Conservation (phyloP, 2,888 invertebrate species). For the Neoaliturus tenellus region DNA sequence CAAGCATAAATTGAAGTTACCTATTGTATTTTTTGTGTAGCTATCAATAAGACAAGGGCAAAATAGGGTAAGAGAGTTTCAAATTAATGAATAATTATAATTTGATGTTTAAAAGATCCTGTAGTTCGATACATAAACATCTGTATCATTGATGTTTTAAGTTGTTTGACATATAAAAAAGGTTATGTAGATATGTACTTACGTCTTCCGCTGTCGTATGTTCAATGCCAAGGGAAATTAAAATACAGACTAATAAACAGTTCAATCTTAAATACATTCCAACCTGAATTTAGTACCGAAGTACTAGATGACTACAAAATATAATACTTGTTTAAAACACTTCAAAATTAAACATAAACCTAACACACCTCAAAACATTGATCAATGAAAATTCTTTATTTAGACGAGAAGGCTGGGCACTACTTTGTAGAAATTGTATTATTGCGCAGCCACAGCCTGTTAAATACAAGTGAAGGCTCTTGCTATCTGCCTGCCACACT, state of each 20-base stretch:
- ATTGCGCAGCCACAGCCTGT: constrained; percentile 48
- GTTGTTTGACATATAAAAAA: constrained; percentile 42
- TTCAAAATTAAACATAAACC: constrained; percentile 65
- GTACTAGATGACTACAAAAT: constrained; percentile 63
- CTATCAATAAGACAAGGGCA: background rate
- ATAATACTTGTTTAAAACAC: constrained; percentile 64
- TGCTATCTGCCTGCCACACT: too few species aligned
- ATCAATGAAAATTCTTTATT: constrained; percentile 66
- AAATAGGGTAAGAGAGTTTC: background rate
- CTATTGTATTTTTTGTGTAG: background rate
- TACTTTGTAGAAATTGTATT: constrained; percentile 62
- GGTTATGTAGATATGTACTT: constrained; percentile 61
- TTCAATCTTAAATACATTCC: constrained; percentile 68
- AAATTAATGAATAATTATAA: background rate
- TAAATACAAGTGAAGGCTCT: too few species aligned
- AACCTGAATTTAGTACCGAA: constrained; percentile 65
- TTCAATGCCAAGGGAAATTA: constrained; percentile 64
- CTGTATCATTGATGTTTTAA: background rate
- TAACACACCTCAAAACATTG: constrained; percentile 66
- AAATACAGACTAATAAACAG: constrained; percentile 65
- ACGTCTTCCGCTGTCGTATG: constrained; percentile 66
- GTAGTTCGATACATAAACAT: background rate
- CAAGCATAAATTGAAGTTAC: background rate
- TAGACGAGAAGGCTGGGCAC: constrained; percentile 42
- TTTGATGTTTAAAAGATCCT: background rate